Base-by-base conservation (phyloP, 1,140 invertebrate species). In the Tetramorium simillimum region DNA sequence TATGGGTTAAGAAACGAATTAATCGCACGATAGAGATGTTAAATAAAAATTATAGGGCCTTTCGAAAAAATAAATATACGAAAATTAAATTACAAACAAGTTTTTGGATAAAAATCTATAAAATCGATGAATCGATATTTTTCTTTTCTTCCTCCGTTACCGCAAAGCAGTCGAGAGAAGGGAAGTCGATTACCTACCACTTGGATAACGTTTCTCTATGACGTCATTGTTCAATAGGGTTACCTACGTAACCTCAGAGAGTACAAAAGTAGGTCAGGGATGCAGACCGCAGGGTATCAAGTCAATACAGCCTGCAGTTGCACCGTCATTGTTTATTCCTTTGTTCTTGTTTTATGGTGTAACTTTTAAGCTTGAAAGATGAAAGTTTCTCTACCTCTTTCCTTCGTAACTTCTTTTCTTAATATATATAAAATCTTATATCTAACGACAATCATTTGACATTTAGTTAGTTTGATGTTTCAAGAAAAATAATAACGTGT, bases 161-260 rank as follows among this genome's bases (percentile, higher is more conserved):
- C 73, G 28, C n/a, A 51, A 89, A 60, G 73, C 78, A 90, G 62
- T 88, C 43, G 81, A 53, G 51, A 72, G 51, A 67, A 56, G 69
- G 53, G 67, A 84, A 90, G 86, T 86, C 70, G 69, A 90, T 90
- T 88, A 86, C 88, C 63, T 75, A 65, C 46, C 51, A 53, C 28
- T 70, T 62, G 80, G 80, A 88, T 82, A 88, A 85, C 86, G 69
- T 89, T 90, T 24, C 78, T 76, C 82, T 86, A 73, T 88, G 89
- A 91, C 86, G 89, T 89, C 86, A 78, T 75, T 56, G 72, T 90
- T 86, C 86, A 89, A 90, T 91, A 82, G 84, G 53, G 65, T 84
- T 49, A 63, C 75, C 72, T 86, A 72, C 51, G 60, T 69, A 90
- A 86, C 84, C 65, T 90, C 67, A 84, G 85, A 81, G 88, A 78